Evolutionary conservation across 2,797 vertebrate species (phyloP), one percentile per base, ranked within the genome.

Genomic region (Melanogrammus aeglefinus): DNA sequence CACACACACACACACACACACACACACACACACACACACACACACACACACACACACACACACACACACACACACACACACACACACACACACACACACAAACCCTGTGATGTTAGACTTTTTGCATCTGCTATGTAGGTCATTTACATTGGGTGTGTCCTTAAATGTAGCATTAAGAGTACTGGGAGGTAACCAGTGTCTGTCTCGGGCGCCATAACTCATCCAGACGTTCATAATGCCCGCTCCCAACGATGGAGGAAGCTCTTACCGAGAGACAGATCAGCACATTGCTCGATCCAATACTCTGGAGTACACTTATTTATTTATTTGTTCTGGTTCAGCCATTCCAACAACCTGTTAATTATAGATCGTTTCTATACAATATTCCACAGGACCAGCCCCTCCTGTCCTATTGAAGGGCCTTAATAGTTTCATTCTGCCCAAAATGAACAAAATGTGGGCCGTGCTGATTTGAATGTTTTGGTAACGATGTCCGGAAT

Each of bases 71-170:
- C 35, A 39, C 2, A 38, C 21, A 31, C 77, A 81, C 1, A 2
- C 29, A 2, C 82, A 83, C 83, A 81, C 76, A 77, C 74, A 14
- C 83, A 84, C n/a, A 69, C 74, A 44, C 35, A 16, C 69, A 33
- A 69, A 4, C 69, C 14, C 13, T 47, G 44, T 14, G 44, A 18
- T 51, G 16, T 51, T 51, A 51, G 44, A 47, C 14, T 14, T 6
- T 21, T 51, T 51, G 47, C 47, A 51, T 51, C 47, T 21, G 47
- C 47, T 21, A 51, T 51, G 47, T 51, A 14, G 47, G 14, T 51
- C 47, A 63, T 63, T 63, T 63, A n/a, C 51, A 63, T 63, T 63
- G 51, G 51, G 51, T 63, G 51, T 63, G 51, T 63, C 51, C 18
- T 63, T n/a, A 63, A 63, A 63, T 63, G 51, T 63, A n/a, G 51